A percentile compares a stretch with the other conserved stretches of the same genome.
Conservation (phyloP, 23 tunicate genomes). For the Halocynthia aurantium region DNA sequence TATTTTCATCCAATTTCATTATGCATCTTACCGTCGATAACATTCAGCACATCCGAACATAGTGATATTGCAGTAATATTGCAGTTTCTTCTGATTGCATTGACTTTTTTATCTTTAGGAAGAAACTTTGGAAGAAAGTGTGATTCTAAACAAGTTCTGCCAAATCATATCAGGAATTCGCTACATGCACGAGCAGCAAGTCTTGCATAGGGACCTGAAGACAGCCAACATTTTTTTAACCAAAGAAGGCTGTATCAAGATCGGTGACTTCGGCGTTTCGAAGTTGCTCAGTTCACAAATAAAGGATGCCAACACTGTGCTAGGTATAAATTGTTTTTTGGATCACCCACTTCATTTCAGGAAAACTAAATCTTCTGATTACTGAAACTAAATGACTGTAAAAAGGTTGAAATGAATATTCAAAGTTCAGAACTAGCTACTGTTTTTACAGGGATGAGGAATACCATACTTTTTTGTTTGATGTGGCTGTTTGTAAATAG, state of each 20-base stretch:
- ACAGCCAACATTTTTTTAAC: conserved; percentile 92
- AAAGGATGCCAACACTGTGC: conserved; percentile 71
- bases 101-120: conserved; percentile 32
- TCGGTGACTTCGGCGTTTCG: conserved; percentile 91
- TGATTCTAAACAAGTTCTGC: conserved; percentile 45
- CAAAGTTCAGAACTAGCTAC: too few relatives aligned
- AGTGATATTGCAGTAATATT: too few relatives aligned
- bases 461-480: too few relatives aligned
- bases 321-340: conserved; percentile 19
- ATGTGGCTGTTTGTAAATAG: too few relatives aligned
- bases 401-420: too few relatives aligned
- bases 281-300: conserved; percentile 61
- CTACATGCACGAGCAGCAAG: conserved; percentile 86
- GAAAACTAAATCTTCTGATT: too few relatives aligned
- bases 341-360: too few relatives aligned
- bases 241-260: conserved; percentile 66
- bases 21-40: too few relatives aligned
- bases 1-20: too few relatives aligned
- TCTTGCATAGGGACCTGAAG: conserved; percentile 81
- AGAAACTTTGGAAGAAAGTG: conserved; percentile 52
- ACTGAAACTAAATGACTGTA: too few relatives aligned
- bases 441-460: too few relatives aligned
- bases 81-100: neutral
- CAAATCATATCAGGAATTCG: conserved; percentile 73
- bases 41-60: too few relatives aligned